Evolutionary conservation across 2,888 invertebrate species (phyloP), one percentile per base, ranked within the genome.

Genomic region (Entomobrya proxima): DNA sequence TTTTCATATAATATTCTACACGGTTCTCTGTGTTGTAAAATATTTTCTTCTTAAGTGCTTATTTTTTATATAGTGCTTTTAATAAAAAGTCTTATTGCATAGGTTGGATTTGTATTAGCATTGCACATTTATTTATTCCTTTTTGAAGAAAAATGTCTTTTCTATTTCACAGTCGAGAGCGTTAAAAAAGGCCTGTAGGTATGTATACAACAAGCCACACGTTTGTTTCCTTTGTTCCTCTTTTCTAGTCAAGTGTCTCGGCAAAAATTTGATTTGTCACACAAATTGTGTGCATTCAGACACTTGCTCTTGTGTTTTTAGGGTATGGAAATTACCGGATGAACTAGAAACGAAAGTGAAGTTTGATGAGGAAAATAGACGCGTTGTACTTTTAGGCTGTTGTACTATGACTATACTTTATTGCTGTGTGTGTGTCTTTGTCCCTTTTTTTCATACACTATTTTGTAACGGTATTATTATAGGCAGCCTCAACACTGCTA

Each of bases 201-300:
- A n/a, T n/a, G n/a, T n/a, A n/a, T n/a, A n/a, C n/a, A n/a, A n/a
- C n/a, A 18, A 21, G 24, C 24, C n/a, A n/a, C 11, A 21, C 55
- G 55, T 61, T 18, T 72, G 72, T 72, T 24, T 67, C 40, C 35
- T 67, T 67, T 44, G 72, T 72, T n/a, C 35, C 72, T n/a, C n/a
- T n/a, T n/a, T n/a, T n/a, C n/a, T n/a, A n/a, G 7, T 15, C 58
- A 58, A 2, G 35, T 9, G 47, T 13, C 5, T 11, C n/a, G 21
- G 18, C 18, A n/a, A 58, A 72, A 72, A 80, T 80, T 80, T 55
- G 80, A 80, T 80, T 69, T 72, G 69, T 69, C 72, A 55, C 58
- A 80, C 80, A 80, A 80, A 72, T 72, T 80, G 55, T 80, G 69
- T 79, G 67, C 64, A 78, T 27, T 69, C n/a, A 79, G 37, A 58